Evolutionary conservation across 2,113 vertebrate genomes (phyloP), one percentile per base, ranked within the genome.

Genomic region (Indri indri): DNA sequence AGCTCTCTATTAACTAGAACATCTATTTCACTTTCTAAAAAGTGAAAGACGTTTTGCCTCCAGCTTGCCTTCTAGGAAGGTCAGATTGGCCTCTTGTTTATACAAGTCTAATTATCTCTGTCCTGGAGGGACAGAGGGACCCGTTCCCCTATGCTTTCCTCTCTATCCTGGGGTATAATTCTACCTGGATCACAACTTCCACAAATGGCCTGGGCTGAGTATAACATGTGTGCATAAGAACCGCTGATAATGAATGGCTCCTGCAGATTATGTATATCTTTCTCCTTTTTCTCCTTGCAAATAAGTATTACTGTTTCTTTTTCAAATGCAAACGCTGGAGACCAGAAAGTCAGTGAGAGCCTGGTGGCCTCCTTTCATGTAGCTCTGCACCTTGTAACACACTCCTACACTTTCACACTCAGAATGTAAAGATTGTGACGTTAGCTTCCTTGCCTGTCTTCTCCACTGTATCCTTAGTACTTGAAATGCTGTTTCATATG

Each of bases 21-120:
- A 59, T 32, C 57, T 45, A 42, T 50, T 27, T 91, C 73, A 9
- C 79, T 32, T 94, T 73, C 34, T 22, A 17, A 54, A 54, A 54
- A 54, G 71, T 89, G 40, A 59, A 54, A 45, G 22, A 95, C 37
- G 14, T 68, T 92, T 96, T 97, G 73, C 91, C 86, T 94, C 82
- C 0, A 34, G 68, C 54, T 97, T 94, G 42, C 37, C 82, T 94
- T 10, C 68, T 37, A 63, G 94, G 87, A 88, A 93, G 68, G 86
- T 95, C 82, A 91, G 40, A 34, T 80, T 9, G 7, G 63, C 22
- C 27, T 92, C 73, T 93, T 95, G 77, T 87, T 95, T 94, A 52
- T 57, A 70, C 54, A 65, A 11, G 5, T 86, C 54, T 86, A 68
- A 91, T 89, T 86, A 80, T 91, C 30, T 95, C 30, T 89, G 18